Base-by-base conservation (phyloP, 2,113 vertebrate species). In the Nothobranchius furzeri region DNA sequence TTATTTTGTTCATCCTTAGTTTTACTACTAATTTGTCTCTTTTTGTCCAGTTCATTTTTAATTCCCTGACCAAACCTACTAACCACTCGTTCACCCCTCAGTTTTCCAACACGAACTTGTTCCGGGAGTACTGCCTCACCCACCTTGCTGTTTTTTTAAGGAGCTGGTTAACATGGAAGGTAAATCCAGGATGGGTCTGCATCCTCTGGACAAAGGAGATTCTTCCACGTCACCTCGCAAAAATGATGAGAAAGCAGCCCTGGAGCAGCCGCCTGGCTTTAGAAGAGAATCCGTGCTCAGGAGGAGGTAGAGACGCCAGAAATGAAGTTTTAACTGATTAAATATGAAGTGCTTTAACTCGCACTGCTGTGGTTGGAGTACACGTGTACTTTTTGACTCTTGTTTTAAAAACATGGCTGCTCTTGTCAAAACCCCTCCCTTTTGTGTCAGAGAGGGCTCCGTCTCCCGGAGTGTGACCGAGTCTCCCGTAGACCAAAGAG, bases 91-190 rank as follows among this genome's bases (percentile, higher is more conserved):
- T 12, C 49, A 37, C 52, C 24, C 7, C 46, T 24, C 8, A 12
- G 36, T 42, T 55, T 17, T 9, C 37, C 24, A 17, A 12, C n/a
- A 12, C 3, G 0, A 37, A 3, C 9, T 1, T 13, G 14, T 42
- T 15, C 0, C 48, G 54, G 15, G n/a, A 24, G 8, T 53, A 13
- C 51, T 51, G 55, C 5, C 0, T 74, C 70, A 70, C 6, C 81
- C 52, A 7, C 37, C 9, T 40, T 84, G 49, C 60, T 72, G 71
- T 50, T 70, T 54, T 70, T 54, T 20, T 72, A 94, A 20, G 97
- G 96, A 99, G 69, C 77, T 93, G 53, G 92, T 93, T 76, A 86
- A 46, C 71, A 57, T 94, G 7, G 95, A 99, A 72, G 85, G 89
- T 0, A 97, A 94, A 81, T 74, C 89, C 12, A 81, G 80, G 45